These are phyloP conservation scores for Morone chrysops DNA, from an alignment of 2,113 vertebrate genomes.

Conservation along the genomic window DNA sequence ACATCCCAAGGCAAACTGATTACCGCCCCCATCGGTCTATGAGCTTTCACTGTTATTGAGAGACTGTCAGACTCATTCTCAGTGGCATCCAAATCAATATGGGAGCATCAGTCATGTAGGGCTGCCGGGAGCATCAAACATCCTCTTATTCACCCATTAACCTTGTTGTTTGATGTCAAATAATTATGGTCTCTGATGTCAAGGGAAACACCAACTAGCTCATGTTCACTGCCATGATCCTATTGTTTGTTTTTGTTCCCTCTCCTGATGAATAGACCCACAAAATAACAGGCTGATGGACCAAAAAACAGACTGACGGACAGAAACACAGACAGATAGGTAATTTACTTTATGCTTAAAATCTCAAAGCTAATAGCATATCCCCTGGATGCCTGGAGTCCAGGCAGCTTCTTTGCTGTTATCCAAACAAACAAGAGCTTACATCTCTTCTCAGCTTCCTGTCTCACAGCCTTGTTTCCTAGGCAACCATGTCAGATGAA, in stretches of 20 bases:
- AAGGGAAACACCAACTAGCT: slow-evolving; percentile 30
- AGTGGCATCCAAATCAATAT: slow-evolving; percentile 72
- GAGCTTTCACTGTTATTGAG: slow-evolving; percentile 77
- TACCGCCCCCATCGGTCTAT: slow-evolving; percentile 69
- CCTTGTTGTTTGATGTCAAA: slow-evolving; percentile 78
- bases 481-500: slow-evolving; percentile 87
- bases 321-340: slow-evolving; percentile 10
- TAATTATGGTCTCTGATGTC: slow-evolving; percentile 71
- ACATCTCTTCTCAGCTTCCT: slow-evolving; percentile 81
- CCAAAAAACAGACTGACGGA: neutral
- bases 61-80: slow-evolving; percentile 73
- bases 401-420: slow-evolving; percentile 75
- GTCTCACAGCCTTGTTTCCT: slow-evolving; percentile 86
- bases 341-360: slow-evolving; percentile 46
- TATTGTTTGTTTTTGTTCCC: slow-evolving; percentile 15
- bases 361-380: slow-evolving; percentile 65
- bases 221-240: slow-evolving; percentile 10
- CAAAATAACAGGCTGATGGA: neutral
- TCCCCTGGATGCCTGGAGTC: slow-evolving; percentile 66
- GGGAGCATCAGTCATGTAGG: slow-evolving; percentile 77
- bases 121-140: slow-evolving; percentile 70
- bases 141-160: slow-evolving; percentile 78
- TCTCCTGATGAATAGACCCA: neutral
- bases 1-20: slow-evolving; percentile 75
- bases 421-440: slow-evolving; percentile 86